phyloP scores from a whole-genome alignment of 2,113 vertebrate species.

The Salvelinus fontinalis region DNA sequence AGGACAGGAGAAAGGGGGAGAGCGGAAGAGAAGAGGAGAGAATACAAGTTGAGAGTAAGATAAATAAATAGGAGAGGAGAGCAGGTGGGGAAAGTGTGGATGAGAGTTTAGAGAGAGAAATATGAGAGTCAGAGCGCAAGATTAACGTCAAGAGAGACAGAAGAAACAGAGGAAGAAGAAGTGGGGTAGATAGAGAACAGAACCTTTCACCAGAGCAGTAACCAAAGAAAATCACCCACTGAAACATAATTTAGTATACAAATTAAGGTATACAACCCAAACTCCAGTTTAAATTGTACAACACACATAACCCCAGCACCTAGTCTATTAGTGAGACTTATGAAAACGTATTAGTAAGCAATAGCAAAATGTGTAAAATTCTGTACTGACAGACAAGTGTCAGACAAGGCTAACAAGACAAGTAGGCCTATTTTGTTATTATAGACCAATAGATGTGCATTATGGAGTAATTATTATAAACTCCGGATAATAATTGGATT shows the following conservation, averaged over 20 bases:
- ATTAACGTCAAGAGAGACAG: conserved; percentile 20
- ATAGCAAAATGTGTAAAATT: no score
- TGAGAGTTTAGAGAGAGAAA: no score
- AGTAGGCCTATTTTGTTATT: background rate
- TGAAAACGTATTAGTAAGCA: no score
- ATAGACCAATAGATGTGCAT: background rate
- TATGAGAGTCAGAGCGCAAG: no score
- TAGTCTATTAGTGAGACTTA: no score
- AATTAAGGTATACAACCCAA: no score
- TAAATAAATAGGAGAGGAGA: background rate
- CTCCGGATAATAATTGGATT: background rate
- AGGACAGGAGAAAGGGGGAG: background rate
- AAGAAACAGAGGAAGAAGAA: background rate
- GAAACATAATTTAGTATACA: background rate
- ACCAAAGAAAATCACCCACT: conserved; percentile 1
- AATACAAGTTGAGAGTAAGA: background rate
- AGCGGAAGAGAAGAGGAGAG: background rate
- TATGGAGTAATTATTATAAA: background rate
- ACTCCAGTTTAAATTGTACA: no score
- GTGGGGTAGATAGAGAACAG: background rate
- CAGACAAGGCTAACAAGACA: no score
- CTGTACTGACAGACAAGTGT: no score
- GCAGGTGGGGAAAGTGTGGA: background rate
- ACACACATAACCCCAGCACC: no score
- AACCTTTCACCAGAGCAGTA: conserved; percentile 30